Evolutionary conservation across 2,888 invertebrate genomes (phyloP).

Genomic region (Epiperipatus broadwayi): DNA sequence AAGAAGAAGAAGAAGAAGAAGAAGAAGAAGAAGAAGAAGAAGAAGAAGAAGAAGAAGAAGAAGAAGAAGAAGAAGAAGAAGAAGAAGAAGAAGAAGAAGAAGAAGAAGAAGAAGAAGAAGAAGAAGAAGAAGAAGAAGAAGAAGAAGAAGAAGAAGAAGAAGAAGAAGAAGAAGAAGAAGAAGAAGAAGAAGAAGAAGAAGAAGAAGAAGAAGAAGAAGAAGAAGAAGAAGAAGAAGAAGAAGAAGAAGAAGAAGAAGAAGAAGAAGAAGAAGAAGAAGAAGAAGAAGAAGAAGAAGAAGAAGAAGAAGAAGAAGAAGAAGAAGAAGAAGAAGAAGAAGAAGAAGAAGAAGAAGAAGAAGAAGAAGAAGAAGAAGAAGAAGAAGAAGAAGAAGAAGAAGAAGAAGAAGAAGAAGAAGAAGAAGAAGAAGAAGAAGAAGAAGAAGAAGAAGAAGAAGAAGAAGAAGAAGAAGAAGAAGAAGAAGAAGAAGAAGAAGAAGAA

Average conservation of each 20-base stretch:
- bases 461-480: conserved; percentile 4
- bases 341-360: conserved; percentile 4
- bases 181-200: conserved; percentile 4
- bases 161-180: not conserved
- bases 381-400: no score
- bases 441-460: conserved; percentile 4
- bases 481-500: conserved; percentile 1
- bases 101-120: conserved; percentile 9
- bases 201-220: conserved; percentile 4
- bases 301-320: conserved; percentile 4
- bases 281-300: conserved; percentile 4
- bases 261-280: conserved; percentile 4
- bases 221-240: not conserved
- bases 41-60: conserved; percentile 11
- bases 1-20: conserved; percentile 1
- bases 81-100: conserved; percentile 10
- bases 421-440: no score
- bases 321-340: conserved; percentile 4
- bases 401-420: no score
- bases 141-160: not conserved
- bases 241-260: not conserved
- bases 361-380: no score
- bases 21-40: conserved; percentile 10
- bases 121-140: not conserved
- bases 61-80: conserved; percentile 10